Evolutionary conservation across 2,113 vertebrate species (phyloP).

Genomic region (Haliaeetus leucogaster): DNA sequence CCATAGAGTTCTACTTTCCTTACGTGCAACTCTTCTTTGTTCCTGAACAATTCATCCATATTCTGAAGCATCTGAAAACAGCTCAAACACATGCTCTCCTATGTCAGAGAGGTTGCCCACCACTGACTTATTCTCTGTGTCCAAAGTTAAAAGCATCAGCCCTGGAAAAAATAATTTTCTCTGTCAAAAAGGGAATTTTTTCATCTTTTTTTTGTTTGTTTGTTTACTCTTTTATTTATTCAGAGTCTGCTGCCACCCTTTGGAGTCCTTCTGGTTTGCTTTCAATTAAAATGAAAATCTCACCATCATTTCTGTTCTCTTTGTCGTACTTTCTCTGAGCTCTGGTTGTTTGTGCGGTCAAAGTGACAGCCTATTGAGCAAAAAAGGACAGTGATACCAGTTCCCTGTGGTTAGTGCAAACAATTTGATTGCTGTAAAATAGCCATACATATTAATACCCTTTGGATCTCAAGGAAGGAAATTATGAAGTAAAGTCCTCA

Average conservation of each 20-base stretch:
- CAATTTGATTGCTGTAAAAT: background rate
- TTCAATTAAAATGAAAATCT: background rate
- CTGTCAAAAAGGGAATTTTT: background rate
- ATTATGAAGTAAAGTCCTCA: background rate
- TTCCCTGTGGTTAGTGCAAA: background rate
- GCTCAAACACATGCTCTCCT: background rate
- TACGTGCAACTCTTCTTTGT: background rate
- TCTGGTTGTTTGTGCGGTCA: background rate
- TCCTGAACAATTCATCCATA: background rate
- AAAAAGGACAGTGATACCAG: background rate
- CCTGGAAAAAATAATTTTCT: background rate
- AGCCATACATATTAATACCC: background rate
- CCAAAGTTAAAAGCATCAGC: background rate
- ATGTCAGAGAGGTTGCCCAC: background rate
- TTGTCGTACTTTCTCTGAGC: background rate
- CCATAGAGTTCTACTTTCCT: accelerated
- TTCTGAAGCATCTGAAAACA: background rate
- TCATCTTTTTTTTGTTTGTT: background rate
- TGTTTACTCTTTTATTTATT: background rate
- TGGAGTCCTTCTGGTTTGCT: background rate
- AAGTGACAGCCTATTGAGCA: background rate
- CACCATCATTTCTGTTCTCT: background rate
- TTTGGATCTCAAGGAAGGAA: background rate
- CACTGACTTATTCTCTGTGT: background rate
- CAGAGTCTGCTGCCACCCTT: background rate